Percentiles rank a stretch among this genome's conserved stretches.
Evolutionary conservation across 2,797 vertebrate genomes (phyloP).

Genomic region (Falco rusticolus): DNA sequence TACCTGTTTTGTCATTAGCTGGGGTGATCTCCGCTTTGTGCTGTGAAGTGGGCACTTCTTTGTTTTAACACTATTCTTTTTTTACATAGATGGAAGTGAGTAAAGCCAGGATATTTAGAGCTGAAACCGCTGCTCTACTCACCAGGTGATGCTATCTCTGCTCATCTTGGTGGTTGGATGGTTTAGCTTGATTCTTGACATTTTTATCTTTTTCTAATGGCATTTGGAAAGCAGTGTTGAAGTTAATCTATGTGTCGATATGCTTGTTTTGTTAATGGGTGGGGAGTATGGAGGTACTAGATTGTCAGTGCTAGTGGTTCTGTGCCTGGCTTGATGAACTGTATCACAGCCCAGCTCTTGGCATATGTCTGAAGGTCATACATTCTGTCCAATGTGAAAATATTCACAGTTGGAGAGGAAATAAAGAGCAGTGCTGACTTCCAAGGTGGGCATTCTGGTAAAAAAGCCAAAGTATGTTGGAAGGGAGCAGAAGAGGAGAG

Average conservation of each 20-base stretch:
- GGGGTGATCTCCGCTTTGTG: conserved; percentile 64
- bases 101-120: conserved; percentile 30
- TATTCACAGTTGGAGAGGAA: not conserved
- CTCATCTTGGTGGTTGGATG: not conserved
- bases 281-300: conserved; percentile 23
- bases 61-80: conserved; percentile 36
- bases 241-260: conserved; percentile 38
- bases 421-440: conserved; percentile 18
- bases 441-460: not conserved
- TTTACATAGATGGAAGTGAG: conserved; percentile 42
- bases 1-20: conserved; percentile 52
- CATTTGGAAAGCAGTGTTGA: conserved; percentile 38
- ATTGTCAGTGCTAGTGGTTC: conserved; percentile 6
- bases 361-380: not conserved
- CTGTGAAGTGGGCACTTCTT: conserved; percentile 59
- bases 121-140: not conserved
- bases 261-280: conserved; percentile 26
- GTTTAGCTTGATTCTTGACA: not conserved
- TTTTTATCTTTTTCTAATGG: conserved; percentile 28
- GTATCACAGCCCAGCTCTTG: not conserved
- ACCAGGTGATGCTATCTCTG: not conserved
- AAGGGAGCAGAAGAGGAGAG: conserved; percentile 34
- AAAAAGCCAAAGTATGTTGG: conserved; percentile 30
- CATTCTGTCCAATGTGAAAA: not conserved
- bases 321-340: not conserved